Evolutionary conservation across 92 coral and sea anemone genomes (phyloP).

Genomic region (Scolanthus callimorphus): DNA sequence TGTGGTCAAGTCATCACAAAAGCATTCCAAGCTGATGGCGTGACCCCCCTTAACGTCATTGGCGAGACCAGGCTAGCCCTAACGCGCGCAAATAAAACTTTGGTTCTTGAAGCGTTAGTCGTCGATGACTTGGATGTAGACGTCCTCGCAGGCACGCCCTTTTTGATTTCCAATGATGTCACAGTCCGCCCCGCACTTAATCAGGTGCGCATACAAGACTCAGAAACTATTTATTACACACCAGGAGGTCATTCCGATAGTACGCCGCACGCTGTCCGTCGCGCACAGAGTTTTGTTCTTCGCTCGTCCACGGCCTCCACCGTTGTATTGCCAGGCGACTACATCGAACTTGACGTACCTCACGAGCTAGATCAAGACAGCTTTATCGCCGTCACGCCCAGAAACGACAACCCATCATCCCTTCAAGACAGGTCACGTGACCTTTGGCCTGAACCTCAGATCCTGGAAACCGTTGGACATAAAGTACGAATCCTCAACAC

Average conservation of each 20-base stretch:
- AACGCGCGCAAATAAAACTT: conserved; percentile 23
- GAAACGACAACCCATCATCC: conserved; percentile 12
- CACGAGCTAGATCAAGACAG: conserved; percentile 21
- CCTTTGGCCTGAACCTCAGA: conserved; percentile 55
- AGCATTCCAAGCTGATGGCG: conserved; percentile 41
- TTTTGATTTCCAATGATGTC: conserved; percentile 50
- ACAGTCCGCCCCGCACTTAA: conserved; percentile 43
- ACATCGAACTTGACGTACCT: conserved; percentile 53
- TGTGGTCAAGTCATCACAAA: conserved; percentile 23
- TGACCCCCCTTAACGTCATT: conserved; percentile 39
- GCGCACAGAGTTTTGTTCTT: conserved; percentile 10
- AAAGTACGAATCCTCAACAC: too few species aligned
- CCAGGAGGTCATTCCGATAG: not conserved
- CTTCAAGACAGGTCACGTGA: conserved; percentile 3
- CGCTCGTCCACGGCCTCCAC: conserved; percentile 37
- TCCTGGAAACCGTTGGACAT: too few species aligned
- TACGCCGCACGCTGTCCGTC: conserved; percentile 11
- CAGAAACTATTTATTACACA: conserved; percentile 25
- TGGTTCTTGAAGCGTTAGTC: conserved; percentile 43
- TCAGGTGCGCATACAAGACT: conserved; percentile 41
- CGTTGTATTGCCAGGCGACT: conserved; percentile 55
- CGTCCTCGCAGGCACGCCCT: conserved; percentile 58
- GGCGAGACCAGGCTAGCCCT: conserved; percentile 33
- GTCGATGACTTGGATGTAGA: conserved; percentile 42
- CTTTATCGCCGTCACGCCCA: conserved; percentile 37